Evolutionary conservation across 2,888 invertebrate genomes (phyloP), one percentile per base, ranked within the genome.

Genomic region (Scaeva pyrastri): DNA sequence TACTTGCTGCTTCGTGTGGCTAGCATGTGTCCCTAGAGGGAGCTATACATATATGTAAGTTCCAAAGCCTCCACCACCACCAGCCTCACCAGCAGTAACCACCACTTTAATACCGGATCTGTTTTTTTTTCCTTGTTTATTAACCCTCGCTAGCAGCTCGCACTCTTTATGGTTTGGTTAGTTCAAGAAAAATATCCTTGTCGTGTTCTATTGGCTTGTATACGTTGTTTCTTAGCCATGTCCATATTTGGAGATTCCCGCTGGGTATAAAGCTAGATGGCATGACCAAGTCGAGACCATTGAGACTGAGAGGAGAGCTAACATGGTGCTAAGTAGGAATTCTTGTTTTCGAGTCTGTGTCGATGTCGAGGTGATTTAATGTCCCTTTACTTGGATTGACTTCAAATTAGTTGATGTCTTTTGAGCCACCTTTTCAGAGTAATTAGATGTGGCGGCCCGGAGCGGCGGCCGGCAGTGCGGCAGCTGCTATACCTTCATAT

Each of bases 221-320:
- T 21, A 21, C 66, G 58, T 31, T 45, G n/a, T 45, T 43, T 8
- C 45, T 45, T 66, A 19, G 31, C 48, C 66, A 66, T 19, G 71
- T 68, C 85, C 85, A 80, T 85, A 81, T 85, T 85, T 77, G 81
- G 85, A 85, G 80, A 85, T 66, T 85, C 85, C 84, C 60, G 75
- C 75, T 48, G 71, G 78, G 78, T 60, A 19, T 50, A 45, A 39
- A 60, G 21, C 36, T 45, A 26, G 64, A 64, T 60, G 41, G 19
- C 19, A 66, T 45, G 45, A 21, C 64, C 64, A 66, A 66, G 64
- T 31, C 14, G 31, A 48, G 48, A 66, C 11, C 70, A 62, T 26
- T 21, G 52, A 50, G 68, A 26, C 71, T 21, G 12, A 19, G 21
- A 41, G 45, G 12, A 19, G 21, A 41, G 45, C 14, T n/a, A 74